Conservation (phyloP, 1,140 invertebrate species). For the Cotesia glomerata region DNA sequence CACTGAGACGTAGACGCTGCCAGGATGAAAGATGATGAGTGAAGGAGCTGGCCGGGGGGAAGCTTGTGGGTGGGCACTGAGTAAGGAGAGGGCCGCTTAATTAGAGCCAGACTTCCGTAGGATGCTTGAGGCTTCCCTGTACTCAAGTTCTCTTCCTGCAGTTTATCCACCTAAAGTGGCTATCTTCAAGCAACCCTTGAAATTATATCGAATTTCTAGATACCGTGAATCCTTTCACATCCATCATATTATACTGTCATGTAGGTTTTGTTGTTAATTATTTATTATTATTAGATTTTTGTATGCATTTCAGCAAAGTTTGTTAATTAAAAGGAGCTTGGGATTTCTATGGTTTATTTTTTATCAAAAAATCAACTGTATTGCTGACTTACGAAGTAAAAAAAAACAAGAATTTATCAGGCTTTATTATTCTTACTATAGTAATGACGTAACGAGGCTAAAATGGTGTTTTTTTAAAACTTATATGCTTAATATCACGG, state of each 20-base stretch:
- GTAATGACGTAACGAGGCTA: too few relatives aligned
- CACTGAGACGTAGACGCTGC: conserved; percentile 30
- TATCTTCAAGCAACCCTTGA: conserved; percentile 55
- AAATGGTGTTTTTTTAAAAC: too few relatives aligned
- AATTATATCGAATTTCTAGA: conserved; percentile 45
- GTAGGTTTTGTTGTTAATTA: conserved; percentile 1
- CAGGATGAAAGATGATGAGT: conserved; percentile 60
- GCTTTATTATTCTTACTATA: too few relatives aligned
- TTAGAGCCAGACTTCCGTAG: conserved; percentile 63
- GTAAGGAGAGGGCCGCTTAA: conserved; percentile 54
- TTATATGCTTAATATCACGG: too few relatives aligned
- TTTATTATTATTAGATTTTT: too few relatives aligned
- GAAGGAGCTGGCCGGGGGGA: conserved; percentile 51
- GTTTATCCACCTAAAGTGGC: conserved; percentile 62
- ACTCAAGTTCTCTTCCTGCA: conserved; percentile 46
- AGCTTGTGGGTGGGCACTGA: conserved; percentile 10
- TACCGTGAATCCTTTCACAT: conserved; percentile 20
- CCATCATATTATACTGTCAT: conserved; percentile 9
- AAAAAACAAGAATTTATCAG: too few relatives aligned
- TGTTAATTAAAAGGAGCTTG: too few relatives aligned
- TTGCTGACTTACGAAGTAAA: too few relatives aligned
- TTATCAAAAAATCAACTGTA: too few relatives aligned
- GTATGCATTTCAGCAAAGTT: too few relatives aligned
- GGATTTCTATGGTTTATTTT: too few relatives aligned
- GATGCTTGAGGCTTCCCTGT: conserved; percentile 60